Conservation (phyloP, 2,888 invertebrate species). For the Lymantria monacha region DNA sequence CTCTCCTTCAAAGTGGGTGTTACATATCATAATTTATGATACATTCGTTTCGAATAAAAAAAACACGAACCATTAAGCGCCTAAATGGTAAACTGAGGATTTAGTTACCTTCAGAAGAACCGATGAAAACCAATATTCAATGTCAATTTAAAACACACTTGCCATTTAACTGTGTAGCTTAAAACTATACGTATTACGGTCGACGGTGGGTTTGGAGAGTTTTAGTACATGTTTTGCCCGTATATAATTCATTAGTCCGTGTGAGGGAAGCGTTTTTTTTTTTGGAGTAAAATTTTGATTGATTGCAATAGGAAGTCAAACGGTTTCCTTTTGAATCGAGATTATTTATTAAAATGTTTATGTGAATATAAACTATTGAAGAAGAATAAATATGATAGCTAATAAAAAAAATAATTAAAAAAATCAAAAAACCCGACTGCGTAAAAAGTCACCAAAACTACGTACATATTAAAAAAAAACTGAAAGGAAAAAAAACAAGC, state of each 20-base stretch:
- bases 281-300: slow-evolving; percentile 31
- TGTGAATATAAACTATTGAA: too few relatives aligned
- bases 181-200: not conserved
- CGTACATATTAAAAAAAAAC: too few relatives aligned
- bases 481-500: too few relatives aligned
- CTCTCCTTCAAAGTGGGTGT: slow-evolving; percentile 55
- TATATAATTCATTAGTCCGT: slow-evolving; percentile 34
- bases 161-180: slow-evolving; percentile 14
- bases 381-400: too few relatives aligned
- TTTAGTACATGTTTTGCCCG: slow-evolving; percentile 2
- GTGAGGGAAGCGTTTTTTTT: slow-evolving; percentile 29
- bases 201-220: not conserved
- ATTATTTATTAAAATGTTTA: too few relatives aligned
- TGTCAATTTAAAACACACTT: not conserved
- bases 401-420: too few relatives aligned
- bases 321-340: slow-evolving; percentile 17
- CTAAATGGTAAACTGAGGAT: slow-evolving; percentile 73
- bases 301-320: slow-evolving; percentile 38
- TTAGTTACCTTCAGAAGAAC: slow-evolving; percentile 59
- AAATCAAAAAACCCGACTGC: too few relatives aligned
- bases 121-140: slow-evolving; percentile 18
- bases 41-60: slow-evolving; percentile 56
- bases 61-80: slow-evolving; percentile 62
- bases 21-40: slow-evolving; percentile 73
- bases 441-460: too few relatives aligned